Percentiles rank a stretch among this genome's conserved stretches.
These are phyloP conservation scores for Aotus griseimembra DNA, from an alignment of 2,797 vertebrate species.

Conservation along the genomic window DNA sequence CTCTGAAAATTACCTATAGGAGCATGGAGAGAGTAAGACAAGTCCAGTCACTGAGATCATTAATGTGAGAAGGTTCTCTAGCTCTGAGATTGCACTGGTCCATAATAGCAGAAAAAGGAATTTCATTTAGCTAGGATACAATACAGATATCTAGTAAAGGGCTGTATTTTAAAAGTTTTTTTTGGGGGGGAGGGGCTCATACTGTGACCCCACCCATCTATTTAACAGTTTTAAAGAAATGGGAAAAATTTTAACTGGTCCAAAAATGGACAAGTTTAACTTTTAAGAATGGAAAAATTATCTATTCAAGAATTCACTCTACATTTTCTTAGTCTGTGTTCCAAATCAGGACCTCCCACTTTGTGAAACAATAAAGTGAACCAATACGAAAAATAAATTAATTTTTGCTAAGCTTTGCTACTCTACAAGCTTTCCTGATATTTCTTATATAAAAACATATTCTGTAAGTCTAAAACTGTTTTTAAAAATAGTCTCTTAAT, in stretches of 20 bases:
- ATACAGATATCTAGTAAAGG: not conserved
- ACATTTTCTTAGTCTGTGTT: not conserved
- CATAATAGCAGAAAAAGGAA: not conserved
- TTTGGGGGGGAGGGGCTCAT: not conserved
- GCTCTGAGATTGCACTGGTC: not conserved
- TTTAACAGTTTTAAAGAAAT: conserved; percentile 47
- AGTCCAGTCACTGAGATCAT: not conserved
- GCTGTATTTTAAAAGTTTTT: not conserved
- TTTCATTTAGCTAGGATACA: not conserved
- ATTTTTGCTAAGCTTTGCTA: not conserved
- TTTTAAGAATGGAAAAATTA: not conserved
- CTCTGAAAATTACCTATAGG: not conserved
- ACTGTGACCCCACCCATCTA: not conserved
- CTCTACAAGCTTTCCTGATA: not conserved
- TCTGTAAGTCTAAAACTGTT: not conserved
- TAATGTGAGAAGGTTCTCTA: not conserved
- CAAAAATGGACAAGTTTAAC: not conserved
- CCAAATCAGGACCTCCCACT: conserved; percentile 6
- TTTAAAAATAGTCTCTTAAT: not conserved
- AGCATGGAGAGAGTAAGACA: not conserved
- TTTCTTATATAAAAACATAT: not conserved
- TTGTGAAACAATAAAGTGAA: not conserved
- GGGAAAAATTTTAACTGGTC: not conserved
- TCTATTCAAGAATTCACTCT: not conserved
- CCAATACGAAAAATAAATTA: not conserved